Base-by-base conservation (phyloP, 2,113 vertebrate genomes). In the Amia ocellicauda region DNA sequence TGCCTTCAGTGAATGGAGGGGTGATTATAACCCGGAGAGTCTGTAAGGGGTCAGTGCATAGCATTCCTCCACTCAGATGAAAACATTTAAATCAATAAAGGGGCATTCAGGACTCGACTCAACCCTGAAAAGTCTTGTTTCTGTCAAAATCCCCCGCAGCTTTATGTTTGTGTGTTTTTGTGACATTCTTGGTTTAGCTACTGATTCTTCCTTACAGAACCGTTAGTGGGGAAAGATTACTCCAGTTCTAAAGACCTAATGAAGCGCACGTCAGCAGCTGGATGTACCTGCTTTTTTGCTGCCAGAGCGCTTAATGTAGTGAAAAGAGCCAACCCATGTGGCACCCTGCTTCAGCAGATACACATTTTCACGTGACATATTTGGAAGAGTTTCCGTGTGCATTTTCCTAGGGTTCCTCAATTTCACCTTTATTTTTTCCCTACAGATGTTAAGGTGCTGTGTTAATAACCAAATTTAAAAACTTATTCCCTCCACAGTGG, bases 291-390 rank as follows among this genome's bases (percentile, higher is more conserved):
- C 9, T 56, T n/a, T 26, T 56, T 16, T 28, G 53, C 4, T 56
- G 26, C 28, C 53, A 56, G 26, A 9, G 27, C n/a, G 26, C n/a
- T 2, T 56, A 56, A 56, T 56, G 26, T 56, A 56, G 53, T 17
- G 26, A 56, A 28, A 28, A 56, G 53, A 26, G 24, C 51, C 24
- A 27, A 26, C 11, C 22, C 51, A 53, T 22, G 51, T 53, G 51
- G 51, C 51, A 26, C 3, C 23, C 51, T 16, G 20, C 51, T 53
- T 53, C 17, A 27, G 20, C 27, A 23, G 20, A 52, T 52, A 52
- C 9, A 52, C 20, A 20, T 17, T 62, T 63, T 76, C 73, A 64
- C 57, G 64, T 60, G 53, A 60, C 58, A 47, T 50, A 52, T 55
- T 54, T 17, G 13, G 53, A 51, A n/a, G 10, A 10, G 16, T 51